These are phyloP conservation scores for Bathybates hornii DNA, from an alignment of 2,113 vertebrate species.

Conservation along the genomic window DNA sequence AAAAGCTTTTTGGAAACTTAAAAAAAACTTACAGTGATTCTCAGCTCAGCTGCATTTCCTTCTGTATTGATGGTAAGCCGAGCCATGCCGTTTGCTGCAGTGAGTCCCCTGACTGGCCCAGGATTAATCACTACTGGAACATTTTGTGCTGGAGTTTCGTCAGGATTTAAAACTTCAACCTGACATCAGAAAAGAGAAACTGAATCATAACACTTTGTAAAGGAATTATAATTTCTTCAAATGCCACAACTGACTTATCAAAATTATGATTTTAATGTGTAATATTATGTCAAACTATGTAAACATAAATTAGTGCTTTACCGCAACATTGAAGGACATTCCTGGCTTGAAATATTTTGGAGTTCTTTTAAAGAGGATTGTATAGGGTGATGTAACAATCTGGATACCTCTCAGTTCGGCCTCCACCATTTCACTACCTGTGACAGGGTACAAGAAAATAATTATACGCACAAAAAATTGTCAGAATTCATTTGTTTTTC, in stretches of 20 bases:
- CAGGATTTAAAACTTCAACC: constrained; percentile 72
- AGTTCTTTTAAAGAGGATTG: constrained; percentile 80
- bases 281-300: fast-evolving
- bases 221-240: background rate
- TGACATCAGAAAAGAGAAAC: constrained; percentile 7
- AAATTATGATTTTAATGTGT: fast-evolving
- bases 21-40: constrained; percentile 51
- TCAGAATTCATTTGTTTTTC: fast-evolving
- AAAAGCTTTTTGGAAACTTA: background rate
- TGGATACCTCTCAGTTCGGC: constrained; percentile 69
- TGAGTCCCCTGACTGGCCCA: background rate
- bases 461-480: fast-evolving
- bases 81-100: constrained; percentile 46
- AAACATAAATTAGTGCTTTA: constrained; percentile 29
- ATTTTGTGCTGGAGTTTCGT: constrained; percentile 58
- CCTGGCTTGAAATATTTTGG: constrained; percentile 86
- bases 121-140: constrained; percentile 31
- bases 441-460: background rate
- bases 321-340: constrained; percentile 82
- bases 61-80: constrained; percentile 58
- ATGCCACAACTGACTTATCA: fast-evolving
- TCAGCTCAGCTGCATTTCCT: fast-evolving
- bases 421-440: constrained; percentile 90
- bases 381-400: constrained; percentile 84
- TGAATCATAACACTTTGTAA: background rate